Conservation (phyloP, 2,888 invertebrate genomes). For the Polyommatus icarus region DNA sequence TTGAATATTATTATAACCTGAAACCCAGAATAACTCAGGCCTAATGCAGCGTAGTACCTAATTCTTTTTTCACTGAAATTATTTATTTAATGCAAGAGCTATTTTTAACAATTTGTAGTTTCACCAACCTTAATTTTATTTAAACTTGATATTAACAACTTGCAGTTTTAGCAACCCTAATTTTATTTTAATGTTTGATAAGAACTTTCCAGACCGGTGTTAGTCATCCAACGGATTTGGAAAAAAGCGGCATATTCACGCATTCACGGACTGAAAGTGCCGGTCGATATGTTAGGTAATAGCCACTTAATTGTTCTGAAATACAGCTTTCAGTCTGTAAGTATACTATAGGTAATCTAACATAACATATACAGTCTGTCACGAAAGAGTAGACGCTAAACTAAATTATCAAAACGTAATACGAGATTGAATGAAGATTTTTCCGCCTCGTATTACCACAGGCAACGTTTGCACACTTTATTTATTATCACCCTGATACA, state of each 20-base stretch:
- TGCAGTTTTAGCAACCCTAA: not conserved
- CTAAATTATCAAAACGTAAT: too few relatives aligned
- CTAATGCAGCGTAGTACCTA: too few relatives aligned
- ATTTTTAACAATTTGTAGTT: not conserved
- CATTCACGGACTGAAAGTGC: constrained; percentile 7
- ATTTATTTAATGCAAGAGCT: not conserved
- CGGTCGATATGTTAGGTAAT: constrained; percentile 30
- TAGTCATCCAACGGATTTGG: not conserved
- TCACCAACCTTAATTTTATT: not conserved
- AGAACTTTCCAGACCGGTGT: constrained; percentile 6
- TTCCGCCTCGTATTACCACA: too few relatives aligned
- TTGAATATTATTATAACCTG: too few relatives aligned
- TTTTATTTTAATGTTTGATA: not conserved
- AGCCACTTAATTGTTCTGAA: constrained; percentile 17
- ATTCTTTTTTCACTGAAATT: too few relatives aligned
- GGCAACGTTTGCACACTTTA: not conserved
- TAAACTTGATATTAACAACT: not conserved
- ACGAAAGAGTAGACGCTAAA: not conserved
- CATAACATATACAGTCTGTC: not conserved
- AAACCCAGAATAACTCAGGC: too few relatives aligned
- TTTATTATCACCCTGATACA: not conserved
- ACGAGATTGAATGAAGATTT: too few relatives aligned
- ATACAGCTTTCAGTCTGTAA: not conserved
- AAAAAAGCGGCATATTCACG: constrained; percentile 19
- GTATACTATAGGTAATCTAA: not conserved